Evolutionary conservation across 2,888 invertebrate species (phyloP), one percentile per base, ranked within the genome.

Genomic region (Plebejus anna): DNA sequence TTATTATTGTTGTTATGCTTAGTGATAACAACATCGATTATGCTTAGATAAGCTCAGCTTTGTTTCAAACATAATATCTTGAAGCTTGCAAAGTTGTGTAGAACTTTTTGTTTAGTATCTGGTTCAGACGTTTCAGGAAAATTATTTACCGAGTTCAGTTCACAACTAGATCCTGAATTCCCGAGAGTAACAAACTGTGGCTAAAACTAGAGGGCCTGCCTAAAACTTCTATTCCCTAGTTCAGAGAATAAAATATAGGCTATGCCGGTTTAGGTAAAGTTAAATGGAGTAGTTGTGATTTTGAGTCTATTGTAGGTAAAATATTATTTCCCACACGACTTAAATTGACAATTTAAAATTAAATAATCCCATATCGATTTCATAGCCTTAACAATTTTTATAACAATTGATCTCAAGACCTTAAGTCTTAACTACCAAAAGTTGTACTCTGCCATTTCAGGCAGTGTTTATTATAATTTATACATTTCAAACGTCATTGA

Each of bases 181-280:
- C 51, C 73, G 4, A 13, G 73, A 16, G 55, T 16, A 28, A 47
- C 22, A 72, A 72, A 51, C 32, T 73, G 55, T 73, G 73, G 73
- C 55, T 51, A 32, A 16, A 51, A 73, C 72, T 22, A 51, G 28
- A 72, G 72, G 72, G 72, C 47, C 72, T 4, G 47, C 42, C 71
- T 22, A 38, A 72, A 72, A 72, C 51, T 73, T 73, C 32, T 51
- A 22, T 22, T 42, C 38, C 38, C 71, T 42, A 22, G 71, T 42
- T 11, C 0, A 66, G 32, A 16, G 66, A 32, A 36, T 66, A 36
- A 66, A 66, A 32, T 66, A 66, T 66, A 36, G 32, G 4, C 66
- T 4, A 66, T 32, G 32, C 32, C 13, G 36, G 32, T 66, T 66
- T 66, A 66, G 66, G 32, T 32, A 66, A 36, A 66, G 32, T 36